Evolutionary conservation across 2,113 vertebrate species (phyloP).

Genomic region (Cyrtonyx montezumae): DNA sequence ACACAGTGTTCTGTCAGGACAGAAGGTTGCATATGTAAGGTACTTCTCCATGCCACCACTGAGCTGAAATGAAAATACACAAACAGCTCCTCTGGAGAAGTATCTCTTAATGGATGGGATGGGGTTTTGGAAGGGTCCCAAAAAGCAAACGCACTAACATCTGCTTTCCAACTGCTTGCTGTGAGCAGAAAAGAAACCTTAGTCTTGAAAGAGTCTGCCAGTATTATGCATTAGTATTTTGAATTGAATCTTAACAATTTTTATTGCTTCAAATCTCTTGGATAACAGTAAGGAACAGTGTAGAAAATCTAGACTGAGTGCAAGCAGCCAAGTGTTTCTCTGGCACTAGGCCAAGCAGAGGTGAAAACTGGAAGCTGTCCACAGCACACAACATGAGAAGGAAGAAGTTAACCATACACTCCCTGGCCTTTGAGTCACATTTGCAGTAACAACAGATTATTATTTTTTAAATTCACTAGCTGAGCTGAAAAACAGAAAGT

Average conservation of each 20-base stretch:
- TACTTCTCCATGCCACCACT: neutral
- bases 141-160: neutral
- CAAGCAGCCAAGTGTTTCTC: constrained; percentile 8
- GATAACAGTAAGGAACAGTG: neutral
- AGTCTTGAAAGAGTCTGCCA: neutral
- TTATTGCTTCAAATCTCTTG: neutral
- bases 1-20: neutral
- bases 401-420: neutral
- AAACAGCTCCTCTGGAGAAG: neutral
- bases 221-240: neutral
- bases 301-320: neutral
- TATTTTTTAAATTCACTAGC: neutral
- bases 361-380: constrained; percentile 4
- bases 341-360: neutral
- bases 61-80: neutral
- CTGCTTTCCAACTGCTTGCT: neutral
- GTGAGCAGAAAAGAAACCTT: neutral
- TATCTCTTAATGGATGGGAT: neutral
- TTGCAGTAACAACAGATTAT: neutral
- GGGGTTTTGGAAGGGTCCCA: neutral
- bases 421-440: neutral
- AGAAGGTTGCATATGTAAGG: neutral
- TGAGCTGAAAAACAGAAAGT: constrained; percentile 5
- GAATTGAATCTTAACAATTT: neutral
- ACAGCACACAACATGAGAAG: neutral